phyloP scores from a whole-genome alignment of 2,113 vertebrate species.

The Xerus inauris region DNA sequence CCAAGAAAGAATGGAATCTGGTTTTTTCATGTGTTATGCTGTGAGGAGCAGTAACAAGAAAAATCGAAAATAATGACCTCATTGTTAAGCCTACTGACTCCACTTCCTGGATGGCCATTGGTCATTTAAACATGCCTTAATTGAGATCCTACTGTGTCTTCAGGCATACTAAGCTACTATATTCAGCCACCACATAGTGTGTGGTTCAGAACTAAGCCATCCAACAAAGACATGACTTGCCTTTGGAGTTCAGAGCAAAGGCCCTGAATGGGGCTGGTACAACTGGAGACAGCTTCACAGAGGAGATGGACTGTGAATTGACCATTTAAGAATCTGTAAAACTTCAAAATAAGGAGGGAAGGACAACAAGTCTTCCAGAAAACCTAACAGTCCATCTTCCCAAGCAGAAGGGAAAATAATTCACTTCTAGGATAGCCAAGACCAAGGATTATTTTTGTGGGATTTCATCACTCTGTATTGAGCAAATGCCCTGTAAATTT shows the following conservation, averaged over 20 bases:
- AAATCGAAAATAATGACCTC: slow-evolving; percentile 17
- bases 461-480: not conserved
- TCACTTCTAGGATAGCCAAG: not conserved
- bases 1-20: not conserved
- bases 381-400: not conserved
- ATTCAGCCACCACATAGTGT: too few species aligned
- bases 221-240: not conserved
- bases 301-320: not conserved
- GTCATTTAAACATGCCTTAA: not conserved
- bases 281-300: not conserved
- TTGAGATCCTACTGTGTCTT: slow-evolving; percentile 11
- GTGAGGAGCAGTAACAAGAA: not conserved
- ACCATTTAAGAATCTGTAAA: not conserved
- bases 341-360: not conserved
- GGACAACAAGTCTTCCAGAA: not conserved
- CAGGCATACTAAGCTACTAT: not conserved
- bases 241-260: not conserved
- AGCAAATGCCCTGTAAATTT: not conserved
- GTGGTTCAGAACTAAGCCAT: not conserved
- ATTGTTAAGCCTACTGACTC: not conserved
- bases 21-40: not conserved
- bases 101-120: not conserved
- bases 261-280: not conserved
- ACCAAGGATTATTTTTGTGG: not conserved
- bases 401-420: not conserved